Evolutionary conservation across 2,113 vertebrate species (phyloP).

Genomic region (Odontophorus gujanensis): DNA sequence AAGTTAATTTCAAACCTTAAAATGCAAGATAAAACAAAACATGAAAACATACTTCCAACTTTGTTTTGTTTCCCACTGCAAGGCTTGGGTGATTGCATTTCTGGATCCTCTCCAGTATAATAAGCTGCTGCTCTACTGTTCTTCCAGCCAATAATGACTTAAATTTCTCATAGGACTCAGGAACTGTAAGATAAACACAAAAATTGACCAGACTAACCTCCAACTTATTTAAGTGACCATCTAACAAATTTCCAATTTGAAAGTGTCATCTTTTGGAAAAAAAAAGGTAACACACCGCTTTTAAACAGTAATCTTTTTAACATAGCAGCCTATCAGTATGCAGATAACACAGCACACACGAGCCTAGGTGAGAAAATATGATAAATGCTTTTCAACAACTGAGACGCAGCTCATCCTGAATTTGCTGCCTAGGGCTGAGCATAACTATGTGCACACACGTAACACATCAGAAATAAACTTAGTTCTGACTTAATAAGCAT

Average conservation of each 20-base stretch:
- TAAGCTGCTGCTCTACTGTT: slow-evolving; percentile 82
- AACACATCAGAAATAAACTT: neutral
- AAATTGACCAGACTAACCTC: neutral
- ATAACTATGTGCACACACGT: neutral
- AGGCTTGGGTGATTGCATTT: slow-evolving; percentile 93
- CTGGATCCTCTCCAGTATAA: slow-evolving; percentile 89
- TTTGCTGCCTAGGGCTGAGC: neutral
- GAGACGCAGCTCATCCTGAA: neutral
- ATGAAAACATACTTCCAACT: slow-evolving; percentile 81
- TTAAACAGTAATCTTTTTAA: neutral
- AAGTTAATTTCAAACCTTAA: neutral
- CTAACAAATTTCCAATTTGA: neutral
- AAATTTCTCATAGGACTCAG: slow-evolving; percentile 83
- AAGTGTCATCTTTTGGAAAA: neutral
- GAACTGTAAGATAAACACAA: slow-evolving; percentile 75
- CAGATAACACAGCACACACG: neutral
- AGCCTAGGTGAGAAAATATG: neutral
- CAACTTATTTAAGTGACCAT: neutral
- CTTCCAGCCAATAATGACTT: slow-evolving; percentile 81
- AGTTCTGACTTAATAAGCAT: neutral
- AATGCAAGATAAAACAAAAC: neutral
- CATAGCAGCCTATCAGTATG: neutral
- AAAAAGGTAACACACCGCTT: neutral
- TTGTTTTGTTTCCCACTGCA: slow-evolving; percentile 89
- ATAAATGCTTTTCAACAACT: neutral